Percentiles rank a stretch among this genome's conserved stretches.
phyloP scores from a whole-genome alignment of 2,113 vertebrate species.

The Onychostruthus taczanowskii region DNA sequence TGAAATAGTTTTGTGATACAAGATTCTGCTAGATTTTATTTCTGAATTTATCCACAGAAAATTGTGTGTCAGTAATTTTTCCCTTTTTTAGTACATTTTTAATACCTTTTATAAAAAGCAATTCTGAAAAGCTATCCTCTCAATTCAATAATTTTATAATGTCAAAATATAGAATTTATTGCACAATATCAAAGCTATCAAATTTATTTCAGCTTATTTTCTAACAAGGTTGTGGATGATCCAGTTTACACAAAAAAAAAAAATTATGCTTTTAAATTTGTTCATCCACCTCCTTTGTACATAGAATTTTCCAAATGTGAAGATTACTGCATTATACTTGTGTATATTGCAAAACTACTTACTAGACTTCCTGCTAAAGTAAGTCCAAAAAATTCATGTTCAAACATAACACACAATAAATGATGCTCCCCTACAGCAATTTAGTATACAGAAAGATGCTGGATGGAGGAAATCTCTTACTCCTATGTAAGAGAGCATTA shows the following conservation, averaged over 20 bases:
- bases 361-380: background rate
- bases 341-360: background rate
- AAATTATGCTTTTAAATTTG: background rate
- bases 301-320: background rate
- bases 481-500: background rate
- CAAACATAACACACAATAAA: background rate
- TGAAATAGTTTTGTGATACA: background rate
- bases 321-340: background rate
- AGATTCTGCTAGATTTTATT: background rate
- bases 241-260: background rate
- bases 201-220: background rate
- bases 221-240: background rate
- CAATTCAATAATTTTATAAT: background rate
- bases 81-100: background rate
- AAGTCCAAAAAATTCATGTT: background rate
- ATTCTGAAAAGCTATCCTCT: background rate
- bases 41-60: constrained; percentile 18
- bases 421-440: rapidly evolving
- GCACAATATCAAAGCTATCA: background rate
- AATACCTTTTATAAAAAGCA: background rate
- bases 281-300: background rate
- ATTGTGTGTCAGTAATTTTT: background rate
- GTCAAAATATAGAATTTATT: background rate
- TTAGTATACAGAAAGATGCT: background rate
- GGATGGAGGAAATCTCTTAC: background rate